These are phyloP conservation scores for Rhinolophus sinicus DNA, from an alignment of 2,113 vertebrate species.

Conservation along the genomic window DNA sequence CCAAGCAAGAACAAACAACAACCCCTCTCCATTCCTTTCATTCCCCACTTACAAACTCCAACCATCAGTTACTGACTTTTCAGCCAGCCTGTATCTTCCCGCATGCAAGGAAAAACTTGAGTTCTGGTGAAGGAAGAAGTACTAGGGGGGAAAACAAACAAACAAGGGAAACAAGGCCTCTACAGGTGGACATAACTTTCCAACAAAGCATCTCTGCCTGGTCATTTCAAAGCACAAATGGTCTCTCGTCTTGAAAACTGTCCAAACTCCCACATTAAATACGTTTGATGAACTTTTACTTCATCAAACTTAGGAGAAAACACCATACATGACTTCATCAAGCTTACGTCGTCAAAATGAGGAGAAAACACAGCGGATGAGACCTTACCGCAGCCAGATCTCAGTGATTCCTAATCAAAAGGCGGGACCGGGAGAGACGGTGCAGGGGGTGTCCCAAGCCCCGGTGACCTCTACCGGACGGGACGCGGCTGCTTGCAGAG, in stretches of 20 bases:
- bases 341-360: not conserved
- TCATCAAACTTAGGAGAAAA: not conserved
- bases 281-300: not conserved
- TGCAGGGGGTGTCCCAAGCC: not conserved
- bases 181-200: not conserved
- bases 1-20: not conserved
- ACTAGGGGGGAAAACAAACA: not conserved
- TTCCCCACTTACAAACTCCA: fast-evolving
- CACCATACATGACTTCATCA: too few relatives aligned
- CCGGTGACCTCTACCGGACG: fast-evolving
- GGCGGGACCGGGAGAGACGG: fast-evolving
- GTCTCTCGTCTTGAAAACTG: not conserved
- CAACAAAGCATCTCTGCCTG: not conserved
- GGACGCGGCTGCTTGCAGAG: not conserved
- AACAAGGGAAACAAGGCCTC: not conserved
- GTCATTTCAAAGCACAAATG: not conserved
- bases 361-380: not conserved
- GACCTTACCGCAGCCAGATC: not conserved
- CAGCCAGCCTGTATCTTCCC: too few relatives aligned
- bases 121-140: not conserved
- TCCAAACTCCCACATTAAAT: not conserved
- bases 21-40: not conserved
- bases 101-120: fast-evolving
- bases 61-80: not conserved
- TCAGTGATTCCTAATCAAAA: fast-evolving